Evolutionary conservation across 2,888 invertebrate genomes (phyloP).

Genomic region (Scaptomyza reducta): DNA sequence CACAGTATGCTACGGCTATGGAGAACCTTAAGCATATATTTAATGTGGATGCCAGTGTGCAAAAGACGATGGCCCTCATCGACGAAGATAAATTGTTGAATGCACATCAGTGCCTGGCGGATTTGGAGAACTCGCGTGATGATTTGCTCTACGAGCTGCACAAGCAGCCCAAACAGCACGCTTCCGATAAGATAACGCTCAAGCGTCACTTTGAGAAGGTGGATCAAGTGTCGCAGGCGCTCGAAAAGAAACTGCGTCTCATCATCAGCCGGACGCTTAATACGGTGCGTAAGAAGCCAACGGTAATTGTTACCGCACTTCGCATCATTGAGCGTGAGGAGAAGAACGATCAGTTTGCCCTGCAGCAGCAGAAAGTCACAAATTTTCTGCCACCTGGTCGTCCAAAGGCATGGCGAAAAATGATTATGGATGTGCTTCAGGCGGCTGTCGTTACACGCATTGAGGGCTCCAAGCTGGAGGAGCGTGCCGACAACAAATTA

Average conservation of each 20-base stretch:
- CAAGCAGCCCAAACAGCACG: constrained; percentile 95
- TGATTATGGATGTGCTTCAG: constrained; percentile 92
- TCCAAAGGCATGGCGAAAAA: constrained; percentile 95
- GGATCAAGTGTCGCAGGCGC: constrained; percentile 92
- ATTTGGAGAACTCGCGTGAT: constrained; percentile 98
- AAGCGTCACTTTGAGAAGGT: constrained; percentile 99
- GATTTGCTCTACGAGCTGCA: constrained; percentile 97
- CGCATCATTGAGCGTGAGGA: constrained; percentile 99
- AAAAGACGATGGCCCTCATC: constrained; percentile 96
- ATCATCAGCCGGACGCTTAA: constrained; percentile 95
- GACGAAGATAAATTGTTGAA: constrained; percentile 97
- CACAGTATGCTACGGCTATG: constrained; percentile 98
- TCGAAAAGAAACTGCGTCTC: constrained; percentile 96
- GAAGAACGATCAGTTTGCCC: constrained; percentile 94
- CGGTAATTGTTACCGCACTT: constrained; percentile 97
- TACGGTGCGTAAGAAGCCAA: constrained; percentile 96
- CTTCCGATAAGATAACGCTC: constrained; percentile 93
- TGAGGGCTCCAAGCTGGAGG: constrained; percentile 97
- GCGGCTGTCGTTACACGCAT: constrained; percentile 92
- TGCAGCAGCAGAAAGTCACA: constrained; percentile 87
- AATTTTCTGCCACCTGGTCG: constrained; percentile 97
- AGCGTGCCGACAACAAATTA: constrained; percentile 94
- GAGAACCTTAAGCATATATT: constrained; percentile 99
- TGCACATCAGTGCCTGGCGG: constrained; percentile 96
- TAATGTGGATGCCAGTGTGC: constrained; percentile 97